These are phyloP conservation scores for Sebastes schlegelii DNA, from an alignment of 2,113 vertebrate species.

Conservation along the genomic window DNA sequence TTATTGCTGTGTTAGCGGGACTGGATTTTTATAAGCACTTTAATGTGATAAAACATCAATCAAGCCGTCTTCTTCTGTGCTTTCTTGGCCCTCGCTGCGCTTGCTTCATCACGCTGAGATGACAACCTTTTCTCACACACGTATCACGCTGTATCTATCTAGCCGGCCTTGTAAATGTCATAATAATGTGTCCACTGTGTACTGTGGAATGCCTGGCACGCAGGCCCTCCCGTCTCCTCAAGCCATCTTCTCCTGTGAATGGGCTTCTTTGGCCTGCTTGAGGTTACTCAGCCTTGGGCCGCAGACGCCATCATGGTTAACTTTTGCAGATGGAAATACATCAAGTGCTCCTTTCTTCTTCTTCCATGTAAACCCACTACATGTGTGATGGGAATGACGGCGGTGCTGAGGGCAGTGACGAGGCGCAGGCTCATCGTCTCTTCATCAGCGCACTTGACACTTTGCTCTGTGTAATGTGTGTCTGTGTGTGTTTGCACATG, in stretches of 20 bases:
- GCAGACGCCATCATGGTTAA: constrained; percentile 39
- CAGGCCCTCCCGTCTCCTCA: constrained; percentile 73
- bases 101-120: constrained; percentile 34
- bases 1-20: not conserved
- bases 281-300: constrained; percentile 57
- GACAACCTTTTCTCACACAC: constrained; percentile 66
- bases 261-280: constrained; percentile 70
- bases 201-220: constrained; percentile 81
- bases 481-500: constrained; percentile 50
- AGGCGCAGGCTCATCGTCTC: constrained; percentile 43
- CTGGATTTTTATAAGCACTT: not conserved
- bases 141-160: constrained; percentile 67
- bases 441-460: constrained; percentile 42
- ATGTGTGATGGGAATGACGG: constrained; percentile 31
- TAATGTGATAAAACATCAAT: not conserved
- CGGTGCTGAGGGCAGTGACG: constrained; percentile 33
- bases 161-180: constrained; percentile 78
- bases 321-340: constrained; percentile 47
- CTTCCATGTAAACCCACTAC: constrained; percentile 19
- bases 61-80: not conserved
- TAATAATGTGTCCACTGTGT: constrained; percentile 85
- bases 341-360: constrained; percentile 70
- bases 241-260: constrained; percentile 79
- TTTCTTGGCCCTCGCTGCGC: constrained; percentile 4
- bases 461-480: constrained; percentile 27